Conservation (phyloP, 2,797 vertebrate genomes). For the Accipiter minullus region DNA sequence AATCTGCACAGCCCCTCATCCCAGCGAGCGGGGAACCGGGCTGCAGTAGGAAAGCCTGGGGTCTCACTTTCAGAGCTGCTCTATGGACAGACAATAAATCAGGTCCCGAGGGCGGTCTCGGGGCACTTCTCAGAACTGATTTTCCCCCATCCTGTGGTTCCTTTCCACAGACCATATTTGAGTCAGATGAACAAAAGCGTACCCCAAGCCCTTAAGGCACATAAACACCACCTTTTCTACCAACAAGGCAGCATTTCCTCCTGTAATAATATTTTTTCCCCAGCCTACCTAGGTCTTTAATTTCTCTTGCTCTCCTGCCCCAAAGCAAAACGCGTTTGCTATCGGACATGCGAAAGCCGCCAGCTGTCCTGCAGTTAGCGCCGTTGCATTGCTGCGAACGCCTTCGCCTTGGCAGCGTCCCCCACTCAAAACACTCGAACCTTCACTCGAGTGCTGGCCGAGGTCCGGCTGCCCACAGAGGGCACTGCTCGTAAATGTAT, state of each 20-base stretch:
- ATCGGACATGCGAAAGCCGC: rapidly evolving
- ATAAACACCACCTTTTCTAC: not conserved
- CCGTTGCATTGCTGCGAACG: rapidly evolving
- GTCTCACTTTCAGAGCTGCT: not conserved
- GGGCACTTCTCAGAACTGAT: not conserved
- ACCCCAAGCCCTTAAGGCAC: not conserved
- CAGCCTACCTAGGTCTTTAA: rapidly evolving
- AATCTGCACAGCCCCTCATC: not conserved
- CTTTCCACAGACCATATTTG: not conserved
- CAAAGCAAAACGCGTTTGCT: not conserved
- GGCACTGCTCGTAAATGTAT: not conserved
- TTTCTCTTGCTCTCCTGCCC: not conserved
- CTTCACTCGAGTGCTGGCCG: not conserved
- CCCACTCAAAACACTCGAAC: rapidly evolving
- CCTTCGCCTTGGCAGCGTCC: rapidly evolving
- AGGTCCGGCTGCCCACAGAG: not conserved
- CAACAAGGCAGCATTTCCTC: not conserved
- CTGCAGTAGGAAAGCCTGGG: not conserved
- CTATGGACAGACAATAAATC: not conserved
- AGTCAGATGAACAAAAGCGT: rapidly evolving
- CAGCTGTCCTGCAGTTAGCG: too few species aligned
- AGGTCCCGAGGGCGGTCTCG: not conserved
- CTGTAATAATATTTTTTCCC: not conserved
- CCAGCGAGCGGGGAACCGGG: rapidly evolving
- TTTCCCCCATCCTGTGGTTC: not conserved